These are phyloP conservation scores for Zhuqinia jingwanae DNA, from an alignment of 2,888 invertebrate genomes.

Conservation along the genomic window DNA sequence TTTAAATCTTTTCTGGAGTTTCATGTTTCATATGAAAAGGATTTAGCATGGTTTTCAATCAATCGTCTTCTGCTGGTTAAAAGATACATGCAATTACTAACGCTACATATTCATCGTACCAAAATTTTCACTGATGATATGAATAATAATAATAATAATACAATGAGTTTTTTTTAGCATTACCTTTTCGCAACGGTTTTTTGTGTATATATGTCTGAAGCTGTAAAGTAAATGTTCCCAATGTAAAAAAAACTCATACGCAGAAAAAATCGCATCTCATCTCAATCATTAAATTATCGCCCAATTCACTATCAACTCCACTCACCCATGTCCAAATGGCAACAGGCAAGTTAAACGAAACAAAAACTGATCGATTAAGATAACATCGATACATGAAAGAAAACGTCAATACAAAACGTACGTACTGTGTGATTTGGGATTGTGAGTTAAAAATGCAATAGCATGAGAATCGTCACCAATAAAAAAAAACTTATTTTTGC, in stretches of 20 bases:
- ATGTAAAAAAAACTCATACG: neutral
- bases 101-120: neutral
- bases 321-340: slow-evolving; percentile 53
- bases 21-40: neutral
- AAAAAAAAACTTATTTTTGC: neutral
- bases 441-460: neutral
- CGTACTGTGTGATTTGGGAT: neutral
- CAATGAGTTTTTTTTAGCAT: neutral
- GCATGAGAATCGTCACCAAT: neutral
- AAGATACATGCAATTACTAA: too few species aligned
- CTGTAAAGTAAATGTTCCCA: neutral
- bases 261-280: neutral
- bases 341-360: neutral
- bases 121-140: neutral
- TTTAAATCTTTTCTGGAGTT: neutral
- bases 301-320: slow-evolving; percentile 63
- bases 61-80: slow-evolving; percentile 3
- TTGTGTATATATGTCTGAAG: neutral
- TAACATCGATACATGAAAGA: slow-evolving; percentile 9
- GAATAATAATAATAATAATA: neutral
- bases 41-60: slow-evolving; percentile 66
- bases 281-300: neutral
- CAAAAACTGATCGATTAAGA: slow-evolving; percentile 5
- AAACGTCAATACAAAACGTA: neutral
- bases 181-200: neutral